phyloP scores from a whole-genome alignment of 2,888 invertebrate genomes.

The Polia nebulosa region DNA sequence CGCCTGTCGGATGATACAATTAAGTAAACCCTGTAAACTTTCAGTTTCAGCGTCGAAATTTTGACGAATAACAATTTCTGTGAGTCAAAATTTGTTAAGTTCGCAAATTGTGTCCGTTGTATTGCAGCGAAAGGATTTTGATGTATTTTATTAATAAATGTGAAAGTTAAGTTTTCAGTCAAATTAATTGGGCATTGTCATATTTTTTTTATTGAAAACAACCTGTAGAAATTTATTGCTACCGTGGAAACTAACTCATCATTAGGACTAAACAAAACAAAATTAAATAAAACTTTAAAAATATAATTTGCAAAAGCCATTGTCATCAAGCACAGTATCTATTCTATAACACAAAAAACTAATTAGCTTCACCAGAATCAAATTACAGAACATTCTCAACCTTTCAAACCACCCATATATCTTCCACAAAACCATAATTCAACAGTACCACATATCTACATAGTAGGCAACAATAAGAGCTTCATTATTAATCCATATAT shows the following conservation, averaged over 20 bases:
- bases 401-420: constrained; percentile 18
- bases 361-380: not conserved
- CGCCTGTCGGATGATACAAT: constrained; percentile 69
- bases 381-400: constrained; percentile 1
- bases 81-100: constrained; percentile 44
- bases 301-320: not conserved
- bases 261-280: not conserved
- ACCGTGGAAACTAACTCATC: too few relatives aligned
- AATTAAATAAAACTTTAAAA: not conserved
- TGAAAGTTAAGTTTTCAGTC: not conserved
- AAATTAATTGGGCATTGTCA: not conserved
- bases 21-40: constrained; percentile 69
- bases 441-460: constrained; percentile 6
- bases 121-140: constrained; percentile 46
- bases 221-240: too few relatives aligned
- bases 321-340: not conserved
- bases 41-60: constrained; percentile 55
- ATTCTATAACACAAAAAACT: not conserved
- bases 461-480: constrained; percentile 43
- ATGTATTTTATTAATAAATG: constrained; percentile 30
- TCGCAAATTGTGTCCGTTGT: constrained; percentile 47
- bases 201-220: not conserved
- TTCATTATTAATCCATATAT: constrained; percentile 61
- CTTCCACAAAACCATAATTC: constrained; percentile 15
- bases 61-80: constrained; percentile 56